A percentile compares a stretch with the other conserved stretches of the same genome.
phyloP scores from a whole-genome alignment of 1,140 invertebrate genomes.

The Rhopalosiphum padi region DNA sequence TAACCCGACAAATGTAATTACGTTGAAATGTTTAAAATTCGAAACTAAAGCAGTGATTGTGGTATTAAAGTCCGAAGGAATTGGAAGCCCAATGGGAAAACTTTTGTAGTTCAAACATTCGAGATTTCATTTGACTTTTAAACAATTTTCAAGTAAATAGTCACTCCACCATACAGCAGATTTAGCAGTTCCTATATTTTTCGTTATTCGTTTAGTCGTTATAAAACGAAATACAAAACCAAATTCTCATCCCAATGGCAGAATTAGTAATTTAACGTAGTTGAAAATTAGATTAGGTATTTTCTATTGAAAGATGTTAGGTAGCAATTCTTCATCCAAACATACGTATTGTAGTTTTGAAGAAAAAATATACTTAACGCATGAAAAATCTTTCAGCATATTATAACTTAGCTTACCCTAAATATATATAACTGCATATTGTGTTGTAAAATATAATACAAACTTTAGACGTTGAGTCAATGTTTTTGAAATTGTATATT shows the following conservation, averaged over 20 bases:
- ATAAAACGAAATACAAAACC: constrained; percentile 4
- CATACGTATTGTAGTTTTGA: neutral
- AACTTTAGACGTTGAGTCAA: neutral
- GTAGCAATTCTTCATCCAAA: neutral
- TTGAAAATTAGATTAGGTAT: neutral
- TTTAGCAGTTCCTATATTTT: neutral
- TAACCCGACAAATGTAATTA: constrained; percentile 31
- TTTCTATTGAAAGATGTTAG: neutral
- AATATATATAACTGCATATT: neutral
- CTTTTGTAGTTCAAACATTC: constrained; percentile 43
- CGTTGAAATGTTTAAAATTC: constrained; percentile 33
- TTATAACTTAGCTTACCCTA: neutral
- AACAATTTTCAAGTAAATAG: constrained; percentile 37
- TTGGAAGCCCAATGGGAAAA: constrained; percentile 14
- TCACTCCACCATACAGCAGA: neutral
- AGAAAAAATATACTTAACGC: neutral
- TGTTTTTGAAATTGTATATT: neutral
- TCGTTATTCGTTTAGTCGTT: constrained; percentile 22
- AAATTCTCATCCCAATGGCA: neutral
- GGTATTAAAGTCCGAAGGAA: constrained; percentile 24
- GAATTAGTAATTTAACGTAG: neutral
- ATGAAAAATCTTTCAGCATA: neutral
- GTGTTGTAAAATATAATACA: neutral
- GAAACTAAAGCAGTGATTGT: constrained; percentile 23
- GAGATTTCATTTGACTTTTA: constrained; percentile 44